phyloP scores from a whole-genome alignment of 2,113 vertebrate species.

The Rhizomys pruinosus region DNA sequence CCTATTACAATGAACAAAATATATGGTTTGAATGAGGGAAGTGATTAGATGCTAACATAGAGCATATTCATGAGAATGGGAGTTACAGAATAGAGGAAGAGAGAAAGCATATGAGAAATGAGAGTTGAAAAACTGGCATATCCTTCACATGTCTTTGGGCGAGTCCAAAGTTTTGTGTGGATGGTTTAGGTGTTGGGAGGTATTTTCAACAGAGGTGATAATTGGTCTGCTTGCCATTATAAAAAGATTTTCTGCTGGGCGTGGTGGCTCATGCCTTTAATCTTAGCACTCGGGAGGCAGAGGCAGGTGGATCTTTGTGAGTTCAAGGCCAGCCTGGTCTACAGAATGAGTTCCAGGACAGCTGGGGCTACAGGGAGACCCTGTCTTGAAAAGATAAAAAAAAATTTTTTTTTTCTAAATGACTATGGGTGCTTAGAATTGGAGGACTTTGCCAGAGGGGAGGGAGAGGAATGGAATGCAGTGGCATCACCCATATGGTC shows the following conservation, averaged over 20 bases:
- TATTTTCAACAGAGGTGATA: neutral
- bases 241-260: neutral
- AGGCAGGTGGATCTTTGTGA: too few species aligned
- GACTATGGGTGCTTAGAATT: neutral
- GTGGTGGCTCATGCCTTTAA: too few species aligned
- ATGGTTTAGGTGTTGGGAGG: neutral
- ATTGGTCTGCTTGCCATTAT: neutral
- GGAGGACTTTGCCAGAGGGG: neutral
- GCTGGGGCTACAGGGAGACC: too few species aligned
- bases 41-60: neutral
- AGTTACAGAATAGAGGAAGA: neutral
- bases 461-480: neutral
- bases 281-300: too few species aligned
- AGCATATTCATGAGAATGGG: neutral
- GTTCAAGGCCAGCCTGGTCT: too few species aligned
- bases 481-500: rapidly evolving
- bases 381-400: too few species aligned
- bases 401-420: too few species aligned
- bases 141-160: neutral
- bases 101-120: neutral
- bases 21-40: neutral
- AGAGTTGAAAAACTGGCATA: neutral
- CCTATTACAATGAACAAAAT: neutral
- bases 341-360: too few species aligned
- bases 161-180: neutral